Percentiles rank a stretch among this genome's conserved stretches.
phyloP scores from a whole-genome alignment of 1,140 invertebrate species.

The Drosophila parabipectinata region DNA sequence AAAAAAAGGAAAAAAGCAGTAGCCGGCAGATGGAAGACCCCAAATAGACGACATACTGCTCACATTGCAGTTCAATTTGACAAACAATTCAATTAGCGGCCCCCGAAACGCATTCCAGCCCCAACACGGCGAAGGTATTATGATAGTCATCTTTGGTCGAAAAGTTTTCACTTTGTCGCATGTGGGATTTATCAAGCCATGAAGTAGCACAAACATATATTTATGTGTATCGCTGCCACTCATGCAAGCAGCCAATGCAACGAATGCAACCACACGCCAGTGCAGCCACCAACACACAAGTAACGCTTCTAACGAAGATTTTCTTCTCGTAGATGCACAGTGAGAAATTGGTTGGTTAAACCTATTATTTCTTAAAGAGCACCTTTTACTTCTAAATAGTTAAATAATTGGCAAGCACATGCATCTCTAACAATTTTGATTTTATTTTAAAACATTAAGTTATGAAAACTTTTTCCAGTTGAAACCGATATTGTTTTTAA shows the following conservation, averaged over 20 bases:
- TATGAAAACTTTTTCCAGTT: not conserved
- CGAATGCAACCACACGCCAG: constrained; percentile 62
- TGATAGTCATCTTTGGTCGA: constrained; percentile 39
- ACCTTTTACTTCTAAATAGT: not conserved
- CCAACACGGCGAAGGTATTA: constrained; percentile 14
- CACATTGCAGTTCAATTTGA: constrained; percentile 15
- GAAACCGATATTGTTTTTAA: constrained; percentile 52
- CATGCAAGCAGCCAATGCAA: constrained; percentile 60
- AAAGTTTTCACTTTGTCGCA: constrained; percentile 79
- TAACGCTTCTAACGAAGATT: constrained; percentile 53
- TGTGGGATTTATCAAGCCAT: constrained; percentile 61
- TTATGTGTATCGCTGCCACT: constrained; percentile 46
- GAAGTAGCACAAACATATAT: constrained; percentile 69
- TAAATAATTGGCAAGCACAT: not conserved
- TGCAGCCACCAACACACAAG: constrained; percentile 35
- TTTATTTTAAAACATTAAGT: not conserved
- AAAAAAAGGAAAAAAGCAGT: constrained; percentile 14
- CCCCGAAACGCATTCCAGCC: constrained; percentile 30
- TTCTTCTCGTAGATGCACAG: constrained; percentile 25
- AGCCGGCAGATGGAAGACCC: constrained; percentile 1
- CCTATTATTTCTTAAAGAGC: no score
- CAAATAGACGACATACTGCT: constrained; percentile 25
- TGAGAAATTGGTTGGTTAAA: not conserved
- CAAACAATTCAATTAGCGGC: constrained; percentile 52
- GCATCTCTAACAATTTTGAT: not conserved